phyloP scores from a whole-genome alignment of 2,888 invertebrate genomes.

The Pollenia griseotomentosa region DNA sequence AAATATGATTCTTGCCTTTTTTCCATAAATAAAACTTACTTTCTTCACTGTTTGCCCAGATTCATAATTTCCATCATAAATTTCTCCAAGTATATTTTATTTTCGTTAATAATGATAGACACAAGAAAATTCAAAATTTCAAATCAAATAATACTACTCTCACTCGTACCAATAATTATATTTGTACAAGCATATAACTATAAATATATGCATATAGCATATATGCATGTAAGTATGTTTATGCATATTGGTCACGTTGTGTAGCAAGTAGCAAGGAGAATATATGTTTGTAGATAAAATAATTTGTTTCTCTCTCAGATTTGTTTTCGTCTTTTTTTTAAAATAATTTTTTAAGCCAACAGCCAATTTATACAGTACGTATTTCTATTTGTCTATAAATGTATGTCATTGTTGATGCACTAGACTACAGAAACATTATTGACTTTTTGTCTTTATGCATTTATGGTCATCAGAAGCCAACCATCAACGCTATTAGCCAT shows the following conservation, averaged over 20 bases:
- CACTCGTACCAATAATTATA: slow-evolving; percentile 24
- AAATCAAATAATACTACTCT: slow-evolving; percentile 31
- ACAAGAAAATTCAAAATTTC: slow-evolving; percentile 31
- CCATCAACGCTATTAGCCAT: slow-evolving; percentile 59
- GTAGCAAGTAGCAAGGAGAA: slow-evolving; percentile 4
- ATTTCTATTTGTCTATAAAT: background rate
- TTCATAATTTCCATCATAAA: slow-evolving; percentile 27
- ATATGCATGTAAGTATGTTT: background rate
- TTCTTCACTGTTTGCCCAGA: background rate
- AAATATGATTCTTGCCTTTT: background rate
- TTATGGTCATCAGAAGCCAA: slow-evolving; percentile 60
- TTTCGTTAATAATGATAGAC: slow-evolving; percentile 19
- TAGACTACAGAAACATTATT: slow-evolving; percentile 51
- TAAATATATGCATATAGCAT: background rate
- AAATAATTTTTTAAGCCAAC: slow-evolving; percentile 24
- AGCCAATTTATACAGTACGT: background rate
- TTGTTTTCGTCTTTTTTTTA: background rate
- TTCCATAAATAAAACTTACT: slow-evolving; percentile 12
- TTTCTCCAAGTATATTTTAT: slow-evolving; percentile 34
- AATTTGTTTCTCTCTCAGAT: slow-evolving; percentile 26
- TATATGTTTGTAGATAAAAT: slow-evolving; percentile 1
- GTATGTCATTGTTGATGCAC: slow-evolving; percentile 12
- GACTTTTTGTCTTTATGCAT: slow-evolving; percentile 64
- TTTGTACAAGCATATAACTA: background rate
- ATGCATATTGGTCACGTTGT: slow-evolving; percentile 38